phyloP scores from a whole-genome alignment of 2,797 vertebrate species.

The Acanthornis magna region DNA sequence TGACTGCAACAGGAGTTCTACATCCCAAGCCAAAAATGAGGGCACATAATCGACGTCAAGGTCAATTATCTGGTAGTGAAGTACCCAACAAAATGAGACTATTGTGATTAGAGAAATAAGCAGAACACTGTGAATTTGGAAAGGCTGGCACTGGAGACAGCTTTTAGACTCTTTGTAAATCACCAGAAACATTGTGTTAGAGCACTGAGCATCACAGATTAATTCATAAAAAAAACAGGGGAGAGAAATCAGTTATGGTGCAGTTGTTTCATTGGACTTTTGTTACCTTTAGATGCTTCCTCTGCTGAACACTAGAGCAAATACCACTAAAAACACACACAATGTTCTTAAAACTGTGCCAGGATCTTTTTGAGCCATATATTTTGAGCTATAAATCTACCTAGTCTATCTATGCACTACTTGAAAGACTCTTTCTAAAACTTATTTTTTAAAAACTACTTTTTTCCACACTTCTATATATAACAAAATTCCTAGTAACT shows the following conservation, averaged over 20 bases:
- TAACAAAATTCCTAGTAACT: not conserved
- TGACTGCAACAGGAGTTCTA: slow-evolving; percentile 79
- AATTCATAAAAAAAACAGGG: not conserved
- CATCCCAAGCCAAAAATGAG: slow-evolving; percentile 76
- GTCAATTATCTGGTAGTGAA: slow-evolving; percentile 78
- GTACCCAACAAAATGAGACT: slow-evolving; percentile 76
- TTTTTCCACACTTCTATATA: not conserved
- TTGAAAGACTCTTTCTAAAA: not conserved
- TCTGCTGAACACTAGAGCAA: not conserved
- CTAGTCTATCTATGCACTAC: not conserved
- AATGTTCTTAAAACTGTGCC: not conserved
- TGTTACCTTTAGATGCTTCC: not conserved
- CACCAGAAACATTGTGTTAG: slow-evolving; percentile 65
- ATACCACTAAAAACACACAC: not conserved
- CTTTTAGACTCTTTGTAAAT: slow-evolving; percentile 58
- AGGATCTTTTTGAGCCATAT: not conserved
- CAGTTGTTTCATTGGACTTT: not conserved
- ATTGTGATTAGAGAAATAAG: slow-evolving; percentile 78
- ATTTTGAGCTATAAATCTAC: not conserved
- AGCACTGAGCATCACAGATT: slow-evolving; percentile 48
- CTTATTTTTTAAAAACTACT: not conserved
- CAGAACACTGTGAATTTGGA: slow-evolving; percentile 74
- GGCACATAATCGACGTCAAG: slow-evolving; percentile 76
- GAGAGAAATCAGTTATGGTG: slow-evolving; percentile 17
- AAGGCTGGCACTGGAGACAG: slow-evolving; percentile 59